phyloP scores from a whole-genome alignment of 2,797 vertebrate genomes.

The Decapterus maruadsi region DNA sequence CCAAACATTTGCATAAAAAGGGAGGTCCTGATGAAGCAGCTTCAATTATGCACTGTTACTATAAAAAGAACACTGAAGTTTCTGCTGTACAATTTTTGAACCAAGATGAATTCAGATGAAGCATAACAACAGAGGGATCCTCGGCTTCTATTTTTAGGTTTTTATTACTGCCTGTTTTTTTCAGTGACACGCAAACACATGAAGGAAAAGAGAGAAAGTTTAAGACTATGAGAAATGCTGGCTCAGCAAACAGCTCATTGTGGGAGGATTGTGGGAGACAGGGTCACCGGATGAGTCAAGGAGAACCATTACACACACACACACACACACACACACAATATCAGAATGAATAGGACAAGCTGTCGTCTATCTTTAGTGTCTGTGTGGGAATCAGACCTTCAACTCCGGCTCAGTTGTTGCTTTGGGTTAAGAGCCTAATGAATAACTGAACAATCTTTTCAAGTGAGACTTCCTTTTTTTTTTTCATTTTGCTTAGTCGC shows the following conservation, averaged over 20 bases:
- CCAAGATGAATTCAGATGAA: no score
- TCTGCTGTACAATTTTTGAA: no score
- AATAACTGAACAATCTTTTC: not conserved
- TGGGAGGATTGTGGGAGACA: conserved; percentile 66
- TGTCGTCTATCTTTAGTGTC: conserved; percentile 48
- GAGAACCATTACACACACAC: conserved; percentile 20
- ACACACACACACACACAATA: conserved; percentile 32
- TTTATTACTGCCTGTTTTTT: conserved; percentile 10
- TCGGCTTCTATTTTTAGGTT: conserved; percentile 4
- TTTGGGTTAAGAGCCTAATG: not conserved
- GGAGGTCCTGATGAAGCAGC: not conserved
- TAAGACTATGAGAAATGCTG: conserved; percentile 36
- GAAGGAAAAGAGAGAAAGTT: conserved; percentile 27
- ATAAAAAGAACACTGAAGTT: not conserved
- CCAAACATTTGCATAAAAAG: not conserved
- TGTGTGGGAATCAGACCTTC: conserved; percentile 41
- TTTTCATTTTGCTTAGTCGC: not conserved
- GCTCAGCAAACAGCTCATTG: conserved; percentile 48
- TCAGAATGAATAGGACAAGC: conserved; percentile 49
- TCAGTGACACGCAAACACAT: not conserved
- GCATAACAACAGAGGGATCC: not conserved
- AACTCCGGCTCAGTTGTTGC: conserved; percentile 2
- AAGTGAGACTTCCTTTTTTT: not conserved
- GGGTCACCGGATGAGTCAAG: conserved; percentile 63
- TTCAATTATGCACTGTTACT: no score